Evolutionary conservation across 2,113 vertebrate genomes (phyloP), one percentile per base, ranked within the genome.

Genomic region (Mus pahari): DNA sequence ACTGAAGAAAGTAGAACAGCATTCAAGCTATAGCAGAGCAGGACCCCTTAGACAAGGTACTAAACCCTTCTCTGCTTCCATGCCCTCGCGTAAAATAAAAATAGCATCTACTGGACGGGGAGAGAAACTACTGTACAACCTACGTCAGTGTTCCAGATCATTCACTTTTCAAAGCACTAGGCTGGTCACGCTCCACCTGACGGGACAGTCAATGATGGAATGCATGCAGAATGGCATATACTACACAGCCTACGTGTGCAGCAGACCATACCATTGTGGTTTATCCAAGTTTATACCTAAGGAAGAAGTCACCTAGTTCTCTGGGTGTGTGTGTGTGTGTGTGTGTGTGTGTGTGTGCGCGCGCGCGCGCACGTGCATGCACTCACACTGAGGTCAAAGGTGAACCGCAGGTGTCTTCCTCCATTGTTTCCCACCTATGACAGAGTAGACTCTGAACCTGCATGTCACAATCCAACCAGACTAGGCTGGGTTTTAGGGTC

Each of bases 321-420:
- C 26, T 33, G 66, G 14, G 31, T 68, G 9, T 33, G 33, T 26
- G 53, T 24, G 33, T 45, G 33, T 24, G n/a, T 39, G 39, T 50
- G 6, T 68, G 66, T 68, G 66, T 74, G 77, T 55, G 31, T 79
- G 17, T 53, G 48, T 50, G 77, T 36, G 4, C 19, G 36, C 16
- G 55, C 16, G 55, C 20, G n/a, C 5, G 26, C 9, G 45, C 9
- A 1, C 10, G 20, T 3, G 1, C 1, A 6, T 4, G 0, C 50
- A 36, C 50, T 33, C 31, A 33, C n/a, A 19, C 42, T 36, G n/a
- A 62, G n/a, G 58, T 28, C 81, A 83, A 36, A 62, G 39, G n/a
- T 45, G 39, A 64, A 45, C 39, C 48, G 33, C 82, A 33, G 60
- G 39, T 84, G 39, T 45, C 82, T 42, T 83, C n/a, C 14, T 28